Base-by-base conservation (phyloP, 2,113 vertebrate genomes). In the Clarias magur region DNA sequence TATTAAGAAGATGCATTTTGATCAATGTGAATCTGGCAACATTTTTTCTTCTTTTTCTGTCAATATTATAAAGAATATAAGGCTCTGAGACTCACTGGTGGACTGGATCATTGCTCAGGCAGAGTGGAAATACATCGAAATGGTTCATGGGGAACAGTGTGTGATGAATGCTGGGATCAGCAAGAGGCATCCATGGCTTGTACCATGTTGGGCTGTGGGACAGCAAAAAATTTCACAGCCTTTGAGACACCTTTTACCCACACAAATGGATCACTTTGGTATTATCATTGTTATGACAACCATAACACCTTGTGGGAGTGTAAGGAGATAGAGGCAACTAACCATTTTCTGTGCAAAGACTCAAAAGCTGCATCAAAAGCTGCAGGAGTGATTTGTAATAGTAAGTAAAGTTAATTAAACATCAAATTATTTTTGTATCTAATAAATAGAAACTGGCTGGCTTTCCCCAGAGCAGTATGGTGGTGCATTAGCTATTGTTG, bases 111-210 rank as follows among this genome's bases (percentile, higher is more conserved):
- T 38, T 95, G 95, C 85, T 90, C 95, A 1, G 95, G 95, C 21
- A 91, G 86, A 86, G 88, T 95, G 87, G 95, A 95, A 89, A 82
- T 95, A 76, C 94, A 95, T 80, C 94, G 94, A 2, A 94, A 95
- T 0, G 94, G 93, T 79, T 92, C 88, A 19, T 95, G 95, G 95
- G 93, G 94, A 2, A 90, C 89, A 0, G 87, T 95, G 83, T 94
- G 93, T 38, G 89, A 95, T 23, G 84, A 59, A 82, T 90, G 91
- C 88, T 95, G 93, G 93, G 59, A 75, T 0, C 3, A 15, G 12
- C 0, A 87, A 0, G 16, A 92, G 65, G 93, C 92, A 12, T 59
- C 76, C 23, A 84, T 83, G 76, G 92, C 93, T 63, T 95, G 95
- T 76, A 82, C 90, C 72, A 94, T 93, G 94, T 86, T 95, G 84